Evolutionary conservation across 2,888 invertebrate genomes (phyloP).

Genomic region (Aphodius granarius): DNA sequence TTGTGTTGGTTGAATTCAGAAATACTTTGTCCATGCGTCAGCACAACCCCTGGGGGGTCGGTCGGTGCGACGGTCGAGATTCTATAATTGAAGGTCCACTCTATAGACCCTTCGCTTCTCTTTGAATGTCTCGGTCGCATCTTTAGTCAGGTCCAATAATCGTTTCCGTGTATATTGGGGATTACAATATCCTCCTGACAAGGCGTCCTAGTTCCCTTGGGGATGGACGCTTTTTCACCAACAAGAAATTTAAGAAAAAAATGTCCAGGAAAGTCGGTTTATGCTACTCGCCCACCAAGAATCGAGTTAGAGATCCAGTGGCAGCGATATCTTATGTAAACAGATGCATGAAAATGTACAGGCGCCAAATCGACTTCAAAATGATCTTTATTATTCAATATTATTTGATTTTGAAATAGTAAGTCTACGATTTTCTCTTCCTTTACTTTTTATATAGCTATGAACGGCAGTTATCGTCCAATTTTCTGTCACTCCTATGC

Average conservation of each 20-base stretch:
- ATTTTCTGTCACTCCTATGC: too few relatives aligned
- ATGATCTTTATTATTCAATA: too few relatives aligned
- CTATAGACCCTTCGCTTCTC: neutral
- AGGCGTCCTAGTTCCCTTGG: neutral
- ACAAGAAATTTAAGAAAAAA: neutral
- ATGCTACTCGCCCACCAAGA: too few relatives aligned
- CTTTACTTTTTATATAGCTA: too few relatives aligned
- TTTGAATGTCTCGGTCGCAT: neutral
- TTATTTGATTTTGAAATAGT: too few relatives aligned
- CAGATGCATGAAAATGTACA: too few relatives aligned
- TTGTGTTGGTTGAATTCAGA: neutral
- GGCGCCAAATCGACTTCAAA: too few relatives aligned
- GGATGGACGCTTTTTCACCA: neutral
- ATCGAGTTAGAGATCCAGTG: too few relatives aligned
- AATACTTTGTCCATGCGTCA: neutral
- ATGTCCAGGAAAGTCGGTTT: too few relatives aligned
- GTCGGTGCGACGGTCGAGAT: neutral
- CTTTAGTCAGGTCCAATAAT: neutral
- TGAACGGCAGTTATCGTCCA: too few relatives aligned
- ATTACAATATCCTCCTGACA: neutral
- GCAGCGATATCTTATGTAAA: too few relatives aligned
- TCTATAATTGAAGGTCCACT: neutral
- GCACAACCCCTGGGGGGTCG: neutral
- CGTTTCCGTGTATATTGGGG: neutral
- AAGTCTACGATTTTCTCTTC: too few relatives aligned